Evolutionary conservation across 2,113 vertebrate species (phyloP), one percentile per base, ranked within the genome.

Genomic region (Anolis carolinensis): DNA sequence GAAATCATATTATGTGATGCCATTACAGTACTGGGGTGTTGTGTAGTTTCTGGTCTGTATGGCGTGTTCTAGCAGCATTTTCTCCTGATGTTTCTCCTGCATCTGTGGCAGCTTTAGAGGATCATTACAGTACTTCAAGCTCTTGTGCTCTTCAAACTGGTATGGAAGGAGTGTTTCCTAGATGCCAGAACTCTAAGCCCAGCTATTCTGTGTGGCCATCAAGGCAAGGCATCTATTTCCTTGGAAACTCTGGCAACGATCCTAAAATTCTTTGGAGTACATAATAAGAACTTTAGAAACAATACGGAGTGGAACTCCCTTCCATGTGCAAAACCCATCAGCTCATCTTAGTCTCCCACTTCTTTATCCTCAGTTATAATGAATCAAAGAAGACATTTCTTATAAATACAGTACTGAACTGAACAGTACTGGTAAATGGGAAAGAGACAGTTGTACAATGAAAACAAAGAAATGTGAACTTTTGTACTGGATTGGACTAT

Each of bases 351-450:
- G 27, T 32, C 67, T 34, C 27, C 4, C 21, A 59, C 50, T 34
- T 36, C 32, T 63, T 36, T 79, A 8, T 79, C 32, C 55, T 18
- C 48, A 70, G 11, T 23, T 71, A 82, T 70, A 70, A 82, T 68
- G 79, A 81, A 68, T n/a, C 65, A 50, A 82, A 32, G 39, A 68
- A 7, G 10, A 70, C 32, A 63, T 82, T 82, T 82, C 65, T 81
- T 68, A 11, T 39, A 44, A 65, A 70, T 81, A 20, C 6, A 27
- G 55, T 81, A 20, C 16, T 16, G 55, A 81, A 44, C 39, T 44
- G 39, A 44, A 44, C 5, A 44, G 39, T 44, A 81, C 7, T 32
- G 30, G 27, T 44, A 44, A 48, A 67, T 81, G 63, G 36, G 34
- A 67, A 68, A 50, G 63, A 70, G 65, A 68, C 9, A 14, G 30